Evolutionary conservation across 2,113 vertebrate species (phyloP), one percentile per base, ranked within the genome.

Genomic region (Labrus mixtus): DNA sequence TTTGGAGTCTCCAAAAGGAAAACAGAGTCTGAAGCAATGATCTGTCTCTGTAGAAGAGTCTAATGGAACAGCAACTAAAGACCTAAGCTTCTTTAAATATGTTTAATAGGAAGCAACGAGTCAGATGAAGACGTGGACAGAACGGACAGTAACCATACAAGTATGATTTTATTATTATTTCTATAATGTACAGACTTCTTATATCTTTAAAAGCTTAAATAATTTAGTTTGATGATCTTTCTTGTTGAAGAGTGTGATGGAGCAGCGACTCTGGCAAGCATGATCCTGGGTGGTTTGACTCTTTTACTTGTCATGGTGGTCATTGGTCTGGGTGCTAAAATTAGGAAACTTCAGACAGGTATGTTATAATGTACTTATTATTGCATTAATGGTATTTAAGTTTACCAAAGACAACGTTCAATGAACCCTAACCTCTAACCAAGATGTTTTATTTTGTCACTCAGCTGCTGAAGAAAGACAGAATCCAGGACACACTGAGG

Each of bases 271-370:
- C 9, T 48, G 19, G 17, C 3, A 1, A 25, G 5, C 16, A 11
- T 50, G 13, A 64, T 73, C 22, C 22, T 64, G 20, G 36, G 33
- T 3, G 36, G 8, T 29, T 1, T 29, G 45, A 43, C 33, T 29
- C 3, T 62, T 29, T 36, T 62, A 1, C 10, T 29, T 2, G 1
- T 19, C 1, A 29, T 69, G 16, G 23, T 46, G 12, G 11, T 55
- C 20, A 45, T 45, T 12, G 53, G 45, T 29, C 55, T 76, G 54
- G 9, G 1, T 11, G 16, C 67, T 13, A 59, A 43, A 76, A 58
- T 43, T 16, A 29, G 17, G 4, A 66, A 41, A 20, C 15, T n/a
- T 25, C 43, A 59, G 1, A 33, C 1, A 29, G 73, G 70, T 60
- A 41, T 4, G 10, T 39, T 16, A 45, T 45, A 16, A 15, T 45